Base-by-base conservation (phyloP, 1,140 invertebrate species). In the Drosophila rufa region DNA sequence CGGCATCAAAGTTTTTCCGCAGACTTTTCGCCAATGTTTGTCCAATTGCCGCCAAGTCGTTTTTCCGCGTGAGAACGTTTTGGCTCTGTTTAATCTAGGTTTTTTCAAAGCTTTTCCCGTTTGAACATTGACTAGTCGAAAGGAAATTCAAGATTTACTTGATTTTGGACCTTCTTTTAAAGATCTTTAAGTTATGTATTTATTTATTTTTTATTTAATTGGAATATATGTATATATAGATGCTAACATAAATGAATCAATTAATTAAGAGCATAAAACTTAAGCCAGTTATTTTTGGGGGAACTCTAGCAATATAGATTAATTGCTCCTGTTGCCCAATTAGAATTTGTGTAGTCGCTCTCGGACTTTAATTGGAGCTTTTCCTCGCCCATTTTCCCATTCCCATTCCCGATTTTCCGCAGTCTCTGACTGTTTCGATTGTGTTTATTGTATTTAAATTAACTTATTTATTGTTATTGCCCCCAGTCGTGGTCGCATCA, bases 391-490 rank as follows among this genome's bases (percentile, higher is more conserved):
- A 22, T 38, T 40, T 48, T 27, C n/a, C 25, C 22, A 33, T 14
- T 22, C 9, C 9, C 40, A 15, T 45, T 11, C 25, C 3, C 8
- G 17, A 1, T 17, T 7, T 30, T 15, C 42, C 17, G 2, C 17
- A 22, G 12, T 42, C 11, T 1, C 30, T 45, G 68, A 73, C 79
- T 76, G 68, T 56, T 69, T 70, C 77, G 87, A 89, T 90, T 89
- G 78, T 89, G 77, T 90, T 89, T 89, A 89, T 89, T 90, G 78
- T 90, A 89, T 89, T 90, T 81, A 89, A 90, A 89, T 89, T 84
- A 89, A 89, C 84, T 89, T 90, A 90, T 90, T 89, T 89, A 89
- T 90, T 84, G 85, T 89, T 81, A 85, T 84, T 66, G 67, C 73
- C 68, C 73, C 68, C 47, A 30, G 53, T 33, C 51, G 74, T 27